Conservation (phyloP, 92 coral and sea anemone species). For the Meandrina meandrites region DNA sequence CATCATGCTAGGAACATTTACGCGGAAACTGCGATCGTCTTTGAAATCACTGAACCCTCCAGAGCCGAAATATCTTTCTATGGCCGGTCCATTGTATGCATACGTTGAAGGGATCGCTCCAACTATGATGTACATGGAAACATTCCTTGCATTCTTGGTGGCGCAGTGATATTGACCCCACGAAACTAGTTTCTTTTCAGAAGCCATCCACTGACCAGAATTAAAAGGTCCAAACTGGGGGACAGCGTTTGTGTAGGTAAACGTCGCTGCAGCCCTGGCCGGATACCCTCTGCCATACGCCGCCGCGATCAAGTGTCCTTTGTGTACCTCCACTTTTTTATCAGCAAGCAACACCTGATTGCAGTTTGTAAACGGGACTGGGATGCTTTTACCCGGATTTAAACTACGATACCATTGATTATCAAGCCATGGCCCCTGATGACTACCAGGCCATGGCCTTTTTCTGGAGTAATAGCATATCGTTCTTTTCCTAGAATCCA, state of each 20-base stretch:
- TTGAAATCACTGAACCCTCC: slow-evolving; percentile 38
- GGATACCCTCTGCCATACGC: slow-evolving; percentile 32
- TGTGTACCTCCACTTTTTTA: slow-evolving; percentile 5
- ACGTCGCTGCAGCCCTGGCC: slow-evolving; percentile 7
- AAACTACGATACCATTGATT: background rate
- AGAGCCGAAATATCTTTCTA: slow-evolving; percentile 38
- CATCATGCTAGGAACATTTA: slow-evolving; percentile 23
- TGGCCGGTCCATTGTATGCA: background rate
- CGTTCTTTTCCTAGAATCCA: background rate
- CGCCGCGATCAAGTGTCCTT: no score
- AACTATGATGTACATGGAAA: slow-evolving; percentile 43
- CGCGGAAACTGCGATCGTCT: background rate
- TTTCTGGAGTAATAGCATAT: background rate
- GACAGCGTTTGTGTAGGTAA: slow-evolving; percentile 52
- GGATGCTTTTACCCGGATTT: background rate
- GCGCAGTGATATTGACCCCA: slow-evolving; percentile 46
- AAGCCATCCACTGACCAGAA: slow-evolving; percentile 25
- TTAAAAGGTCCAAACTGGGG: slow-evolving; percentile 55
- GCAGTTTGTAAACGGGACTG: background rate
- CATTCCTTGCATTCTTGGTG: background rate
- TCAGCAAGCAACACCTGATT: background rate
- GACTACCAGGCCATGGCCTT: background rate
- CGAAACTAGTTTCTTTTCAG: background rate
- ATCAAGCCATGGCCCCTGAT: no score
- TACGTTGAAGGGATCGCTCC: slow-evolving; percentile 55